Evolutionary conservation across 2,797 vertebrate genomes (phyloP).

Genomic region (Dromococcyx pavoninus): DNA sequence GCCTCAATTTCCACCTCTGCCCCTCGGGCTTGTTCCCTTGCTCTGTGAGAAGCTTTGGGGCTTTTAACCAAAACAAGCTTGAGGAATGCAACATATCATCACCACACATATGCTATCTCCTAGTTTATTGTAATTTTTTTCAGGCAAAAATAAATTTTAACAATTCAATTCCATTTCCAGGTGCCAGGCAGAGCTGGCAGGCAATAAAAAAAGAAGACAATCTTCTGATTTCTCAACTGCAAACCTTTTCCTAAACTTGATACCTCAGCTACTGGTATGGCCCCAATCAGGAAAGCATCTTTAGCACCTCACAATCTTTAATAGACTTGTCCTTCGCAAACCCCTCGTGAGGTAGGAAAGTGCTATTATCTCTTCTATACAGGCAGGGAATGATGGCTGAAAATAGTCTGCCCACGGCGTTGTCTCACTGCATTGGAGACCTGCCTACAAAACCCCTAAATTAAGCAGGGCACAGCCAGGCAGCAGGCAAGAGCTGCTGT

Average conservation of each 20-base stretch:
- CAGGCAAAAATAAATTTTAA: not conserved
- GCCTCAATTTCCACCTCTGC: not conserved
- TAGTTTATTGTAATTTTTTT: not conserved
- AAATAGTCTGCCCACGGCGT: not conserved
- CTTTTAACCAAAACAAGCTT: not conserved
- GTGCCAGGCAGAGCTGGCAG: not conserved
- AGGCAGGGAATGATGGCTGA: not conserved
- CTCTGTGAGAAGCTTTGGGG: not conserved
- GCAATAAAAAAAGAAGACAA: not conserved
- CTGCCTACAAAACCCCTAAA: not conserved
- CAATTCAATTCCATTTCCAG: slow-evolving; percentile 30
- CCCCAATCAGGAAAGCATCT: slow-evolving; percentile 38
- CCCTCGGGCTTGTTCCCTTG: not conserved
- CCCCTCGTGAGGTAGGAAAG: not conserved
- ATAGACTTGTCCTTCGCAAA: slow-evolving; percentile 28
- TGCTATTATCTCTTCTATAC: slow-evolving; percentile 43
- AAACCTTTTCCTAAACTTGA: not conserved
- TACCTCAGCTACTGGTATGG: not conserved
- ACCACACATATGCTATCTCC: not conserved
- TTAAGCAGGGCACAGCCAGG: not conserved
- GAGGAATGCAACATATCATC: not conserved
- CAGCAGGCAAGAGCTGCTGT: not conserved
- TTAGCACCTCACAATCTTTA: slow-evolving; percentile 29
- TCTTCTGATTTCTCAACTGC: not conserved
- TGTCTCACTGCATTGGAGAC: not conserved